Evolutionary conservation across 1,140 invertebrate genomes (phyloP), one percentile per base, ranked within the genome.

Genomic region (Euura lappo): DNA sequence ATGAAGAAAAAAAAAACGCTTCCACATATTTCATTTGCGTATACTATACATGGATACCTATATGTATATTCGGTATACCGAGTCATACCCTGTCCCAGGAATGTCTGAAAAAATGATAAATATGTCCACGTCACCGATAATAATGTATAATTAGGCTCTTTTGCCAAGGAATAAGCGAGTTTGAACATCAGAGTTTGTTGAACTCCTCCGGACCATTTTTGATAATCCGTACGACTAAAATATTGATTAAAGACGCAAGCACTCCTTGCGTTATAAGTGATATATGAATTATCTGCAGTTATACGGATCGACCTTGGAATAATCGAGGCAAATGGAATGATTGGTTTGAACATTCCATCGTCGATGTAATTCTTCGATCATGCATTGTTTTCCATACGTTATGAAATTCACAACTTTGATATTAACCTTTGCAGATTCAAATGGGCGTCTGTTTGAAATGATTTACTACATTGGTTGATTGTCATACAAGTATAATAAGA

Each of bases 281-380:
- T n/a, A 6, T 60, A 60, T 11, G 8, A 8, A 60, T 60, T 8
- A 60, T 60, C 51, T 60, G 51, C 51, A n/a, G 10, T 42, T 68
- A 44, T 68, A 28, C 28, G 4, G 44, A 8, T 68, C 44, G 66
- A 42, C 66, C 66, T 68, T 68, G 11, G 66, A 68, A 68, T 44
- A 44, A 68, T 68, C 66, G 66, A 68, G 66, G 42, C 28, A 68
- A 68, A 68, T 68, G 66, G 66, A 7, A 44, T 11, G 28, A 68
- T 68, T 28, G 66, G 66, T 44, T 28, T 44, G 13, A 64, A 64
- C 44, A 68, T 11, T 68, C 28, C 28, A 60, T 60, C 51, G 8
- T 60, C 10, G 51, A 60, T n/a, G 51, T 60, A 60, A 60, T 60
- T 60, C 13, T 3, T 6, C 51, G 51, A 60, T 60, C 28, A 28